Conservation (phyloP, 2,888 invertebrate genomes). For the Spisula solida region DNA sequence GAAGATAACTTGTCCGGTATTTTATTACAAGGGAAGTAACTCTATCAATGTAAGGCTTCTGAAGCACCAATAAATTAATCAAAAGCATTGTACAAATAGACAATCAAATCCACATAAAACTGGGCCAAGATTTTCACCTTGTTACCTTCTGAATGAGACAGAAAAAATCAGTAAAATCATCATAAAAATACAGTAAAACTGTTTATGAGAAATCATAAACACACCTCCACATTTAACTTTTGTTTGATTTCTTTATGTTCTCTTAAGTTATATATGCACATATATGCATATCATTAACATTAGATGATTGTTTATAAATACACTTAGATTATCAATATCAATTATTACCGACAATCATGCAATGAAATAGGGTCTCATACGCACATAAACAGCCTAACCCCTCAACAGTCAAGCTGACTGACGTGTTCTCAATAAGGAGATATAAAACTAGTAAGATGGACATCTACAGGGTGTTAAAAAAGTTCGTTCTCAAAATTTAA, state of each 20-base stretch:
- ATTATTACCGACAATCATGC: too few relatives aligned
- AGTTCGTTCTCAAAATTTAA: too few relatives aligned
- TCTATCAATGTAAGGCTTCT: neutral
- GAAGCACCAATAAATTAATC: constrained; percentile 24
- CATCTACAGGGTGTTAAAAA: too few relatives aligned
- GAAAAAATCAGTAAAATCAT: neutral
- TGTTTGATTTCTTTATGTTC: neutral
- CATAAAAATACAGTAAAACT: neutral
- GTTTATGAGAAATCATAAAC: neutral
- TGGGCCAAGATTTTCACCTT: neutral
- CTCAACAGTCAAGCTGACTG: too few relatives aligned
- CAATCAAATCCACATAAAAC: neutral
- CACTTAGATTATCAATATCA: neutral
- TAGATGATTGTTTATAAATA: neutral
- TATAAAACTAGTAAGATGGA: too few relatives aligned
- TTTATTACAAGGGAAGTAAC: constrained; percentile 23
- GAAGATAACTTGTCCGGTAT: neutral
- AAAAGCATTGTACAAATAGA: neutral
- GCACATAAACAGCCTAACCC: too few relatives aligned
- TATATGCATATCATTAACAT: neutral
- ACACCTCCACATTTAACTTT: neutral
- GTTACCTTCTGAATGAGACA: neutral
- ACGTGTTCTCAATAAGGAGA: too few relatives aligned
- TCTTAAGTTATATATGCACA: neutral
- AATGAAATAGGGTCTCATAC: too few relatives aligned